Evolutionary conservation across 2,797 vertebrate genomes (phyloP).

Genomic region (Esox lucius): DNA sequence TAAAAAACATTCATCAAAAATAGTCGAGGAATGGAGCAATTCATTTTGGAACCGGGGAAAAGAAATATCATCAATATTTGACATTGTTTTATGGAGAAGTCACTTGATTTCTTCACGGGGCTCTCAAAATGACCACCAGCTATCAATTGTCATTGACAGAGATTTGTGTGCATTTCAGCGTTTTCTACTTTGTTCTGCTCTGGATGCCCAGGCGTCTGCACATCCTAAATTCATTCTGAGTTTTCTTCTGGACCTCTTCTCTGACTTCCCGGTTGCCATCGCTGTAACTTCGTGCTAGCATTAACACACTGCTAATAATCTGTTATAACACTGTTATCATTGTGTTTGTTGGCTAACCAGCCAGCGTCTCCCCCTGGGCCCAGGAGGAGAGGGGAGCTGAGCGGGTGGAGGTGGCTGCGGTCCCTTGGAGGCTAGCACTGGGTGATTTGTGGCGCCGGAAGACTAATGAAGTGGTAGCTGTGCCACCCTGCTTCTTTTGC

Average conservation of each 20-base stretch:
- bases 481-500: conserved; percentile 84
- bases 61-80: conserved; percentile 85
- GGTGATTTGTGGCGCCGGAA: conserved; percentile 80
- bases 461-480: conserved; percentile 85
- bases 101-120: conserved; percentile 79
- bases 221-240: conserved; percentile 58
- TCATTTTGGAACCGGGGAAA: conserved; percentile 75
- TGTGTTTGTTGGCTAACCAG: neutral
- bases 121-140: conserved; percentile 74
- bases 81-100: conserved; percentile 83
- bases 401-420: conserved; percentile 50
- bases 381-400: conserved; percentile 2
- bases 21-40: conserved; percentile 74
- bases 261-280: conserved; percentile 50
- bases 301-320: conserved; percentile 1
- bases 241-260: conserved; percentile 60
- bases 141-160: conserved; percentile 79
- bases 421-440: conserved; percentile 59
- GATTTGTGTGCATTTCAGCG: conserved; percentile 74
- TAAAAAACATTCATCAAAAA: conserved; percentile 81
- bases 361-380: neutral
- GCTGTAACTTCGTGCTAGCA: conserved; percentile 23
- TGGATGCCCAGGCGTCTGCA: conserved; percentile 61
- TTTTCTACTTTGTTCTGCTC: conserved; percentile 65
- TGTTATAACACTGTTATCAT: neutral